Evolutionary conservation across 2,797 vertebrate species (phyloP).

Genomic region (Rhincodon typus): DNA sequence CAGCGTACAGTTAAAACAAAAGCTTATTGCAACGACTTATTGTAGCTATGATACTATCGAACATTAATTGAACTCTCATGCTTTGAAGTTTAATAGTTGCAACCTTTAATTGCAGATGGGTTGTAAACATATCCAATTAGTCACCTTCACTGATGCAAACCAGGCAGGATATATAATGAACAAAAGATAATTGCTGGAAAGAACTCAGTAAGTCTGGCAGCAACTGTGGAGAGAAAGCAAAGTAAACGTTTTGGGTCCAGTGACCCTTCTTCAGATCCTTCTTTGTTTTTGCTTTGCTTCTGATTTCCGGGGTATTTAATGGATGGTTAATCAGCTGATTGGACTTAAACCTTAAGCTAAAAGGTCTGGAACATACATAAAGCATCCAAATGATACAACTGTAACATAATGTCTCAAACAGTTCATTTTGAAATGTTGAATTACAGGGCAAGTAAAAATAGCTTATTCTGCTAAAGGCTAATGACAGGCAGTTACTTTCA

Average conservation of each 20-base stretch:
- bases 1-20: background rate
- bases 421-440: background rate
- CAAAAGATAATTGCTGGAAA: no score
- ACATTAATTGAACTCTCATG: background rate
- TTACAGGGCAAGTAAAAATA: no score
- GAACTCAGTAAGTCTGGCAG: no score
- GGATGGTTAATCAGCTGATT: background rate
- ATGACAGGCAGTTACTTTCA: no score
- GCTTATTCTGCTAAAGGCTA: no score
- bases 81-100: background rate
- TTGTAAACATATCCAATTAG: background rate
- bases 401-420: background rate
- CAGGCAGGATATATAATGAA: background rate
- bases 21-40: background rate
- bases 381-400: background rate
- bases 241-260: no score
- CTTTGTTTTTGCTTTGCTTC: no score
- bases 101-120: background rate
- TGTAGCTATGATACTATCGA: background rate
- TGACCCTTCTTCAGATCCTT: no score
- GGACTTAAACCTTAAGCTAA: background rate
- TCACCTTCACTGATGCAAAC: background rate
- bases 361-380: background rate
- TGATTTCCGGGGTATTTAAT: no score
- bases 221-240: no score